Conservation (phyloP, 2,888 invertebrate species). For the Drosophila barbarae region DNA sequence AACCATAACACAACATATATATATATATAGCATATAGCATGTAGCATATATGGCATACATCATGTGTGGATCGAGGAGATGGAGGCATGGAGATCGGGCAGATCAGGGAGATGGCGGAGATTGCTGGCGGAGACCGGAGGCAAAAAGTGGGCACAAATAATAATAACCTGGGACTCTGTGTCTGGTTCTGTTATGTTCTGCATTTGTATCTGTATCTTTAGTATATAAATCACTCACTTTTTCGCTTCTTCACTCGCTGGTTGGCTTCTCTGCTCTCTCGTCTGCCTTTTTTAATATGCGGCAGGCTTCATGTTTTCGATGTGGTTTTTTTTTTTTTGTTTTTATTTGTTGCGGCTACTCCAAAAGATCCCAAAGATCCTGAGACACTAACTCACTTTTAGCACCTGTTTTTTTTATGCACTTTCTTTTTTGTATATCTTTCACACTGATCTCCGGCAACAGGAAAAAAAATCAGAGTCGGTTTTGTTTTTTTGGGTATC, state of each 20-base stretch:
- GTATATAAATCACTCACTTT: constrained; percentile 66
- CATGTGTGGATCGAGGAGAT: constrained; percentile 12
- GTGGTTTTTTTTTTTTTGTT: neutral
- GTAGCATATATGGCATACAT: constrained; percentile 16
- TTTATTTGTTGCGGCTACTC: neutral
- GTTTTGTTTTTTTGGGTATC: neutral
- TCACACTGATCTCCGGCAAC: constrained; percentile 15
- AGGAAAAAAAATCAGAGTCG: constrained; percentile 22
- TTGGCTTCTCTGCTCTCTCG: constrained; percentile 9
- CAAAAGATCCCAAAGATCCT: constrained; percentile 33
- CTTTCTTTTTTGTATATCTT: neutral
- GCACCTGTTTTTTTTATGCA: constrained; percentile 9
- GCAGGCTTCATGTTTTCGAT: constrained; percentile 31
- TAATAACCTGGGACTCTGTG: constrained; percentile 11
- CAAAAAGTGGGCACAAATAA: constrained; percentile 13
- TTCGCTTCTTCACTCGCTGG: constrained; percentile 43
- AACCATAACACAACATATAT: constrained; percentile 42
- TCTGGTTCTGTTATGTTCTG: constrained; percentile 3
- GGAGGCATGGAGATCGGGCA: neutral
- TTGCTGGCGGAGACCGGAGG: neutral
- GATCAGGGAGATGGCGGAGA: neutral
- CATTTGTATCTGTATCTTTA: constrained; percentile 11
- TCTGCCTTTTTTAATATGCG: constrained; percentile 52
- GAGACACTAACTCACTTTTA: constrained; percentile 17
- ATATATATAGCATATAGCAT: constrained; percentile 9